A percentile compares a stretch with the other conserved stretches of the same genome.
phyloP scores from a whole-genome alignment of 2,113 vertebrate species.

The Heterotis niloticus region DNA sequence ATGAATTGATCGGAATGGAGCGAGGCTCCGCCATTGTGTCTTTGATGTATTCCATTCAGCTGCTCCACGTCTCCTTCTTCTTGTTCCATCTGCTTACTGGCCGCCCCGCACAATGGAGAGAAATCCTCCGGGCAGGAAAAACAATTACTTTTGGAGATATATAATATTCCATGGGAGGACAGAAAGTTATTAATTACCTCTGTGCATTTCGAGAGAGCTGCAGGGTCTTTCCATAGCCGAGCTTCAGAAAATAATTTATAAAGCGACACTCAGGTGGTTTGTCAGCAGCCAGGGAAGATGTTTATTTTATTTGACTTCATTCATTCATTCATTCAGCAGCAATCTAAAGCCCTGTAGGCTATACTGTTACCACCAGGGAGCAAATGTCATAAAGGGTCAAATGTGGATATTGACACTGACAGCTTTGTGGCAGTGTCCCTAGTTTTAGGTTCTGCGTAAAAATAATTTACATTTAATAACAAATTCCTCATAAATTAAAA shows the following conservation, averaged over 20 bases:
- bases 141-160: slow-evolving; percentile 47
- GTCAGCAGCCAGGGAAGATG: slow-evolving; percentile 42
- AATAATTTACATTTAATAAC: background rate
- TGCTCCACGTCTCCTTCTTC: slow-evolving; percentile 47
- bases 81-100: slow-evolving; percentile 61
- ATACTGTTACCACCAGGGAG: background rate
- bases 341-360: background rate
- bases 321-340: background rate
- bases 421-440: background rate
- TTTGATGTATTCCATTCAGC: slow-evolving; percentile 44
- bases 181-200: slow-evolving; percentile 53
- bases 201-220: slow-evolving; percentile 31
- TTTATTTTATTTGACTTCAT: slow-evolving; percentile 19
- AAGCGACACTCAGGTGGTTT: slow-evolving; percentile 39
- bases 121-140: slow-evolving; percentile 32
- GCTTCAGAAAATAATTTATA: slow-evolving; percentile 48
- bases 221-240: slow-evolving; percentile 1
- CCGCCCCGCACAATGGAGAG: slow-evolving; percentile 43
- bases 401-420: background rate
- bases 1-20: background rate
- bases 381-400: background rate
- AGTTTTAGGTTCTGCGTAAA: background rate
- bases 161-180: slow-evolving; percentile 29
- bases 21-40: slow-evolving; percentile 33
- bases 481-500: background rate